A percentile compares a stretch with the other conserved stretches of the same genome.
phyloP scores from a whole-genome alignment of 35 echinoderm and acorn worm species.

The Holothuria glaberrima region DNA sequence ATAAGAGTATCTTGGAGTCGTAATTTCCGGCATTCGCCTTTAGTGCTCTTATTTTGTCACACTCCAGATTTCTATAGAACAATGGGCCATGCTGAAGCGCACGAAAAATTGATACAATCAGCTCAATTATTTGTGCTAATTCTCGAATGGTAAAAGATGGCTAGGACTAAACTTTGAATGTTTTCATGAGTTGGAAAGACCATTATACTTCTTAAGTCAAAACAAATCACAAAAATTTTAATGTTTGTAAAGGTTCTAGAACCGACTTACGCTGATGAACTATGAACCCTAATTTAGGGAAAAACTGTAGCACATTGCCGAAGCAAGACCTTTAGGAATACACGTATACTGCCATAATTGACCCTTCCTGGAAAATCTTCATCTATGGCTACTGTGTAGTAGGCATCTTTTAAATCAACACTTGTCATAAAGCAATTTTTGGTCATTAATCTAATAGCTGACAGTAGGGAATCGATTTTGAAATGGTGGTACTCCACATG shows the following conservation, averaged over 20 bases:
- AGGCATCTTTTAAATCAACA: constrained; percentile 3
- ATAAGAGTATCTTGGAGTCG: no score
- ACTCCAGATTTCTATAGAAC: no score
- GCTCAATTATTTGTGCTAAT: no score
- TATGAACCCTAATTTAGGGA: constrained; percentile 59
- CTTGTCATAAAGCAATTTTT: not conserved
- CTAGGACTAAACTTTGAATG: no score
- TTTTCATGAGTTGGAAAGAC: not conserved
- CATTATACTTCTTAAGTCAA: constrained; percentile 39
- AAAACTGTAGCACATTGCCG: not conserved
- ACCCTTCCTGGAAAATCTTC: not conserved
- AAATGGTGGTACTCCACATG: not conserved
- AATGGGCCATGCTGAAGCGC: no score
- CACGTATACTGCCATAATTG: constrained; percentile 1
- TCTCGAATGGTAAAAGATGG: no score
- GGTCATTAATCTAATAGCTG: not conserved
- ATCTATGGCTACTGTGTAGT: not conserved
- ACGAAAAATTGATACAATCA: no score
- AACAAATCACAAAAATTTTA: constrained; percentile 58
- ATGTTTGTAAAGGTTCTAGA: not conserved
- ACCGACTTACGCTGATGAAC: constrained; percentile 26
- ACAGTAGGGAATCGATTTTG: not conserved
- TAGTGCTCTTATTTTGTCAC: no score
- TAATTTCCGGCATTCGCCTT: no score
- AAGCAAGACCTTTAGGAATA: constrained; percentile 1